phyloP scores from a whole-genome alignment of 2,888 invertebrate genomes.

The Aleiodes alternator region DNA sequence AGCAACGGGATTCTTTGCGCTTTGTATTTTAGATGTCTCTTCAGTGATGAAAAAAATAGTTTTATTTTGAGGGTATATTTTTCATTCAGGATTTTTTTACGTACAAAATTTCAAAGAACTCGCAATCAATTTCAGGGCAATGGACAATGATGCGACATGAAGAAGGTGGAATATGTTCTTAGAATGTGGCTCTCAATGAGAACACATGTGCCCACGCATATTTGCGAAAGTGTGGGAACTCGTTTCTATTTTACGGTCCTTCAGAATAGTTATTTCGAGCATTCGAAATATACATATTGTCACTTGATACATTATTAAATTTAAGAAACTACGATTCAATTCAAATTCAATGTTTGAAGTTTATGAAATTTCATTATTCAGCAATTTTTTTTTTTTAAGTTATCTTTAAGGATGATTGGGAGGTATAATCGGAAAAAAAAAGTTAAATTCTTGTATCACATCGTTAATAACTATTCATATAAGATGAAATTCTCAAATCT shows the following conservation, averaged over 20 bases:
- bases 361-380: neutral
- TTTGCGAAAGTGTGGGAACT: constrained; percentile 48
- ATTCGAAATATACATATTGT: constrained; percentile 21
- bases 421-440: too few species aligned
- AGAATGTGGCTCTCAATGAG: constrained; percentile 3
- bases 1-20: constrained; percentile 11
- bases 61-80: neutral
- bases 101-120: neutral
- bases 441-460: too few species aligned
- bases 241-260: constrained; percentile 37
- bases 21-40: neutral
- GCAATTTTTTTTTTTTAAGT: neutral
- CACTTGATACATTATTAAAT: constrained; percentile 14
- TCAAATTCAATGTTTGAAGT: neutral
- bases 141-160: constrained; percentile 34
- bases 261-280: constrained; percentile 8
- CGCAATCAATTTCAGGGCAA: constrained; percentile 6
- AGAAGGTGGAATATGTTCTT: constrained; percentile 25
- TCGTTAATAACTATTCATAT: too few species aligned
- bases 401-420: neutral
- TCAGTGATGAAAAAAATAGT: neutral
- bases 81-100: neutral
- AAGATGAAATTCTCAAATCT: too few species aligned
- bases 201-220: constrained; percentile 21
- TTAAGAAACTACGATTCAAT: constrained; percentile 18